Evolutionary conservation across 1,140 invertebrate species (phyloP), one percentile per base, ranked within the genome.

Genomic region (Dendroctonus valens): DNA sequence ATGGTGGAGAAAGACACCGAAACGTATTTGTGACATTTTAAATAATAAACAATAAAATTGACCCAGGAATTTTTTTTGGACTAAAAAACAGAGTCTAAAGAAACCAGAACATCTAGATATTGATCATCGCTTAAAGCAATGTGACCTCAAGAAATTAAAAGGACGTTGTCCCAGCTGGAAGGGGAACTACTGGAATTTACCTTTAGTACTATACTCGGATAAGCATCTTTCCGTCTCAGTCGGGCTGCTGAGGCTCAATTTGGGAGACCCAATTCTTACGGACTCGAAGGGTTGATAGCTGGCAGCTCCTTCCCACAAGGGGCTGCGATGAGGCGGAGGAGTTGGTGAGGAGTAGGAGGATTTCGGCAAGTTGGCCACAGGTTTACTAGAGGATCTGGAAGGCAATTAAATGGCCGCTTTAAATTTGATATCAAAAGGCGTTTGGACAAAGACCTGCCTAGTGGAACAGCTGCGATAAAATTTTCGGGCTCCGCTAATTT

Each of bases 301-400:
- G 0, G 58, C 64, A 5, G 58, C 71, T 66, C 69, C 69, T 46
- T 70, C 66, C 57, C 65, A 65, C 7, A 69, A 51, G 14, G 65
- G 71, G 68, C 54, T 68, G 40, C 61, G 66, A 26, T 62, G 51
- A n/a, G 68, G 68, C 42, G 50, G 67, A 58, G 69, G 66, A 9
- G 54, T 68, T 41, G 68, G 75, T 3, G 75, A 71, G 8, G 71
- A 75, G 51, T 74, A 74, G 3, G 69, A 73, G 12, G 73, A 74
- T 54, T 74, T 75, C 11, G 72, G 72, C 9, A 74, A 61, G n/a
- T 68, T 71, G 15, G 66, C 65, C 26, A 54, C 59, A 11, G 65
- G 64, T 59, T 65, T 71, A 5, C 42, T 58, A 37, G 70, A 62
- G 11, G 68, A 69, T 14, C 68, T 69, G 9, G 48, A 57, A 61